phyloP scores from a whole-genome alignment of 2,888 invertebrate species.

The Acleris holmiana region DNA sequence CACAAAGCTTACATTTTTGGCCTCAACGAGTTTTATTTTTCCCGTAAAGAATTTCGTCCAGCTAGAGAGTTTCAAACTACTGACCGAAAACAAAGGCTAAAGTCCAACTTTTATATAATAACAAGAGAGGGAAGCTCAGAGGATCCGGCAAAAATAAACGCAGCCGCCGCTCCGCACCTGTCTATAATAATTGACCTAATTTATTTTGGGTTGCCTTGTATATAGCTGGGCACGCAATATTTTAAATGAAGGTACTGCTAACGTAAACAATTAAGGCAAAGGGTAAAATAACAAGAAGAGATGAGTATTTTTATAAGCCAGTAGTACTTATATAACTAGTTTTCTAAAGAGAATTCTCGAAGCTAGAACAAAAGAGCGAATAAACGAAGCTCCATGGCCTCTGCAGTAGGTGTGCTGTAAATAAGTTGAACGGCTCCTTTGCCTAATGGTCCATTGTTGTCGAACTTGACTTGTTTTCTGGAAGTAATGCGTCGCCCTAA shows the following conservation, averaged over 20 bases:
- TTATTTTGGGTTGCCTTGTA: slow-evolving; percentile 28
- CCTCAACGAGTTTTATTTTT: slow-evolving; percentile 5
- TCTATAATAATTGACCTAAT: slow-evolving; percentile 39
- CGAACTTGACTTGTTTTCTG: slow-evolving; percentile 53
- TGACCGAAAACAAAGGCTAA: slow-evolving; percentile 28
- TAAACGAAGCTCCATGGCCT: slow-evolving; percentile 37
- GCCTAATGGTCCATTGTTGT: slow-evolving; percentile 64
- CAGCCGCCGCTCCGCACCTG: slow-evolving; percentile 28
- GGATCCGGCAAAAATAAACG: slow-evolving; percentile 29
- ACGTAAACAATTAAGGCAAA: not conserved
- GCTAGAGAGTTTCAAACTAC: slow-evolving; percentile 16
- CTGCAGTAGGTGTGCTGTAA: slow-evolving; percentile 56
- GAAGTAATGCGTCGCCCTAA: slow-evolving; percentile 43
- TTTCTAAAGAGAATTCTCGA: slow-evolving; percentile 8
- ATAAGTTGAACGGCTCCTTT: slow-evolving; percentile 65
- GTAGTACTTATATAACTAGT: not conserved
- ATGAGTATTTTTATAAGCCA: not conserved
- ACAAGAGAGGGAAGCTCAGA: slow-evolving; percentile 21
- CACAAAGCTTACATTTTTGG: not conserved
- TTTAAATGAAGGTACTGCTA: slow-evolving; percentile 14
- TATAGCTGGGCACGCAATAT: slow-evolving; percentile 10
- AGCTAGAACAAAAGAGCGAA: slow-evolving; percentile 33
- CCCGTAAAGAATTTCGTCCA: slow-evolving; percentile 14
- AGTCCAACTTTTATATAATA: slow-evolving; percentile 32
- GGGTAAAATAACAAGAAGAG: not conserved